Evolutionary conservation across 2,797 vertebrate genomes (phyloP).

Genomic region (Sphenodon punctatus): DNA sequence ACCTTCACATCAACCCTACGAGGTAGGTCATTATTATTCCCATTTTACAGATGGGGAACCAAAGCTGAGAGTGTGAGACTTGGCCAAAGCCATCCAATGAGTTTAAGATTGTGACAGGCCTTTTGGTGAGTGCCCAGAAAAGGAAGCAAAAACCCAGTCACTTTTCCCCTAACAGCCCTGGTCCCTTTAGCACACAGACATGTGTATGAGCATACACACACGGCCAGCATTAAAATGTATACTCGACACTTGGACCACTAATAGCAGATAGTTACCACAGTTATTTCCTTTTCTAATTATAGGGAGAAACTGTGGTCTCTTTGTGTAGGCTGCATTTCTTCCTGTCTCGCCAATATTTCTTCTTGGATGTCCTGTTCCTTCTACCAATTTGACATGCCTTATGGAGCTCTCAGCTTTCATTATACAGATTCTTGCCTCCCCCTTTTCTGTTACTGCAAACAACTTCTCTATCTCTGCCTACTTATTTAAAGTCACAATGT

Average conservation of each 20-base stretch:
- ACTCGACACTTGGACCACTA: background rate
- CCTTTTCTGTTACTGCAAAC: background rate
- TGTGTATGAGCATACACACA: background rate
- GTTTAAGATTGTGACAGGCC: background rate
- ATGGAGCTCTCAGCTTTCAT: background rate
- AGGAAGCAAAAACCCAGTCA: background rate
- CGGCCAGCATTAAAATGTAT: background rate
- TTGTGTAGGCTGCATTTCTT: background rate
- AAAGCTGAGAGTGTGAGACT: too few species aligned
- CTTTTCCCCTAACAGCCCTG: background rate
- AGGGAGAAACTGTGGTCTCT: background rate
- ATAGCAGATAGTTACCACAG: background rate
- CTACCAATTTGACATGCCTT: background rate
- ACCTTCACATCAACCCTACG: too few species aligned
- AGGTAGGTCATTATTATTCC: too few species aligned
- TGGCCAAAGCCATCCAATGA: too few species aligned
- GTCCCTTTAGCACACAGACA: background rate
- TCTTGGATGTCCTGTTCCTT: background rate
- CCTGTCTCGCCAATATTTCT: background rate
- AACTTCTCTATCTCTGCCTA: background rate
- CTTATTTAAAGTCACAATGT: background rate
- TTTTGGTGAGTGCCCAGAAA: background rate
- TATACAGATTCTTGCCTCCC: background rate
- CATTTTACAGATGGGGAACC: too few species aligned
- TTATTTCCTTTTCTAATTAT: conserved; percentile 39